phyloP scores from a whole-genome alignment of 2,888 invertebrate species.

The Octodonta nipae region DNA sequence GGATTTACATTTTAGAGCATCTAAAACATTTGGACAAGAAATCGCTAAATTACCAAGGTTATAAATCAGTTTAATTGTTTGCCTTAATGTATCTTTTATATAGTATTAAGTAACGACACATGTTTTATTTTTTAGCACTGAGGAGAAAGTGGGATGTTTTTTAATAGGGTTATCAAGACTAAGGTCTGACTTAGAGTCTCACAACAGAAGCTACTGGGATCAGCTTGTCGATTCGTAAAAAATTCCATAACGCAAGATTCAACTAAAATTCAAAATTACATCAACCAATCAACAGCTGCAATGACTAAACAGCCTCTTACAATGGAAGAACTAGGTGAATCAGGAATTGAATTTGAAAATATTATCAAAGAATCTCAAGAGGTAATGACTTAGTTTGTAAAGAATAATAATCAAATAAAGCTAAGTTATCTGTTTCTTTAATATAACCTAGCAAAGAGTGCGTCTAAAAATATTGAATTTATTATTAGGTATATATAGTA shows the following conservation, averaged over 20 bases:
- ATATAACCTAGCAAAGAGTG: too few species aligned
- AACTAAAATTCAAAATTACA: slow-evolving; percentile 47
- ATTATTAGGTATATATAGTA: too few species aligned
- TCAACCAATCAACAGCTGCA: slow-evolving; percentile 47
- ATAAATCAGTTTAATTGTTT: slow-evolving; percentile 27
- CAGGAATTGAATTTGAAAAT: slow-evolving; percentile 58
- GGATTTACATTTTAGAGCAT: slow-evolving; percentile 77
- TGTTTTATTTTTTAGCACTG: slow-evolving; percentile 40
- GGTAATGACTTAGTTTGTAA: slow-evolving; percentile 30
- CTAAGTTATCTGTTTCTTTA: background rate
- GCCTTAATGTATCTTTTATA: background rate
- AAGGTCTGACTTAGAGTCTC: slow-evolving; percentile 79
- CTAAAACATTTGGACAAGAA: slow-evolving; percentile 83
- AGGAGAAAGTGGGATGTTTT: slow-evolving; percentile 81
- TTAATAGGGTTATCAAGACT: slow-evolving; percentile 71
- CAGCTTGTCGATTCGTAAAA: slow-evolving; percentile 62
- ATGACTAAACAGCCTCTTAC: slow-evolving; percentile 59
- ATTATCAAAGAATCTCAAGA: slow-evolving; percentile 53
- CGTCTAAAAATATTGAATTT: too few species aligned
- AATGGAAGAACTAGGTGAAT: slow-evolving; percentile 70
- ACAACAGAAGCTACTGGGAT: slow-evolving; percentile 84
- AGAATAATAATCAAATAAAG: background rate
- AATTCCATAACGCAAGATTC: slow-evolving; percentile 60
- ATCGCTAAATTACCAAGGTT: slow-evolving; percentile 79
- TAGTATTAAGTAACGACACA: too few species aligned